Evolutionary conservation across 2,888 invertebrate genomes (phyloP).

Genomic region (Ephialtes manifestator): DNA sequence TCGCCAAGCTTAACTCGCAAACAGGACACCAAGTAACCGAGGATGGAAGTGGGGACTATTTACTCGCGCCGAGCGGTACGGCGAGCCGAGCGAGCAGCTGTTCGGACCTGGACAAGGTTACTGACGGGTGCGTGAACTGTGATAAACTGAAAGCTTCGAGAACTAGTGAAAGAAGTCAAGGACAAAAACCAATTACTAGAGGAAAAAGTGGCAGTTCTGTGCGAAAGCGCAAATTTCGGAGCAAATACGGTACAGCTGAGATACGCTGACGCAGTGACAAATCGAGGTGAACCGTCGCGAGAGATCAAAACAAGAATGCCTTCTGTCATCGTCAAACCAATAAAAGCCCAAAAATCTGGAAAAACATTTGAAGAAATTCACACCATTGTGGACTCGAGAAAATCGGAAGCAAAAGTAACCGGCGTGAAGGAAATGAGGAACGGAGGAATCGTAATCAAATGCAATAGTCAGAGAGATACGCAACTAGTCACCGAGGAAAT

Average conservation of each 20-base stretch:
- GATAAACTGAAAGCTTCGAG: neutral
- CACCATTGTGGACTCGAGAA: neutral
- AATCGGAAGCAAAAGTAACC: neutral
- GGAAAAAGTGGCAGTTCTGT: neutral
- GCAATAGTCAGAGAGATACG: conserved; percentile 2
- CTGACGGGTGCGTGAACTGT: neutral
- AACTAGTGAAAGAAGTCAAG: neutral
- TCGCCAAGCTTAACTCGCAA: neutral
- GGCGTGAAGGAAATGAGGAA: conserved; percentile 5
- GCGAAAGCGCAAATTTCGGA: too few species aligned
- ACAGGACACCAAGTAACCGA: neutral
- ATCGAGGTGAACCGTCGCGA: neutral
- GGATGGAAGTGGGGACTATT: neutral
- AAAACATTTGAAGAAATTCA: neutral
- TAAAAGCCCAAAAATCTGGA: neutral
- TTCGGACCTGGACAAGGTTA: neutral
- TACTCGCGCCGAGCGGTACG: neutral
- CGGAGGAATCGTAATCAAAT: conserved; percentile 5
- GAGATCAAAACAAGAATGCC: conserved; percentile 10
- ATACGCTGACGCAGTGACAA: conserved; percentile 1
- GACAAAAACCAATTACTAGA: neutral
- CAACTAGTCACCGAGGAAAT: neutral
- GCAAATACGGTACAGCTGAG: too few species aligned
- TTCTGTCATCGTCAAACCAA: conserved; percentile 2
- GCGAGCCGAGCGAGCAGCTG: neutral